A percentile compares a stretch with the other conserved stretches of the same genome.
Evolutionary conservation across 1,140 invertebrate species (phyloP).

Genomic region (Drosophila triauraria): DNA sequence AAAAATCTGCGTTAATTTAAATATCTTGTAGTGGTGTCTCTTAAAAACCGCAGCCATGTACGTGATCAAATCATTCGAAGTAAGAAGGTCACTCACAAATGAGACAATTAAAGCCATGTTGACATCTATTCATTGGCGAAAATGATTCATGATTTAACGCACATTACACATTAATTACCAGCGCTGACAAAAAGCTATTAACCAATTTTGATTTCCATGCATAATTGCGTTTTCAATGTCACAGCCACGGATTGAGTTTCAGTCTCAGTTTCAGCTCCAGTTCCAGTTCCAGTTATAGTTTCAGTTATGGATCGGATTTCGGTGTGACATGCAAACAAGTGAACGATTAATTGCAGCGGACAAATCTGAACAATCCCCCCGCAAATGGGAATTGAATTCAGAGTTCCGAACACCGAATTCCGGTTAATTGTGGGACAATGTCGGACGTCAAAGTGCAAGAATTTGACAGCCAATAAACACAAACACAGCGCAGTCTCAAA

Average conservation of each 20-base stretch:
- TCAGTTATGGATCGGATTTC: constrained; percentile 17
- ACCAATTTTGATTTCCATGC: constrained; percentile 57
- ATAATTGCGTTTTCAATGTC: constrained; percentile 76
- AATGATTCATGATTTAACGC: constrained; percentile 59
- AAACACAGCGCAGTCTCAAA: constrained; percentile 32
- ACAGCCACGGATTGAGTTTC: constrained; percentile 4
- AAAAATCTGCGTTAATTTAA: constrained; percentile 33
- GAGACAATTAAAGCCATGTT: constrained; percentile 38
- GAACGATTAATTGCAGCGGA: constrained; percentile 72
- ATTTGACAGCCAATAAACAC: constrained; percentile 66
- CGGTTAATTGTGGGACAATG: constrained; percentile 70
- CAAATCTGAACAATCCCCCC: constrained; percentile 54
- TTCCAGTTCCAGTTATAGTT: constrained; percentile 21
- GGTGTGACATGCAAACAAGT: constrained; percentile 68
- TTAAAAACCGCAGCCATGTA: constrained; percentile 12
- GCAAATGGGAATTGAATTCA: constrained; percentile 54
- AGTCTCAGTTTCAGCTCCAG: constrained; percentile 9
- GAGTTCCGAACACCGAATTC: constrained; percentile 26
- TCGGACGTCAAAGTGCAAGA: constrained; percentile 78
- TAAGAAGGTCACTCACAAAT: constrained; percentile 47
- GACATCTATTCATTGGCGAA: constrained; percentile 53
- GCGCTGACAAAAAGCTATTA: constrained; percentile 64
- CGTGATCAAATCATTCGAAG: constrained; percentile 4
- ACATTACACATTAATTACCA: constrained; percentile 64
- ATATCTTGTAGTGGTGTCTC: constrained; percentile 7